phyloP scores from a whole-genome alignment of 2,113 vertebrate species.

The Burhinus oedicnemus region DNA sequence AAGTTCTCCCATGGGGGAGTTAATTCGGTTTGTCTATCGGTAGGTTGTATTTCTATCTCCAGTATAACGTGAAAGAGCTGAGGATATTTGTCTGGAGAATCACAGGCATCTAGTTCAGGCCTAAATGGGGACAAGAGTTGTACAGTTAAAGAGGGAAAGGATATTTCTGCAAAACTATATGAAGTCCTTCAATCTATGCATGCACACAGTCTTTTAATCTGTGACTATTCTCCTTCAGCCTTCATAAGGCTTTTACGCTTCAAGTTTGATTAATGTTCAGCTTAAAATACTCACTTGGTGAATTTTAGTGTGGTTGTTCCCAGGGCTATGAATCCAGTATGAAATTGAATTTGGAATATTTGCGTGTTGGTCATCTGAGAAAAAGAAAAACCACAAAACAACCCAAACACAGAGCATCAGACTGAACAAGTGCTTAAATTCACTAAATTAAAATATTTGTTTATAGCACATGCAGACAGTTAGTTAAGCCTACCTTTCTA shows the following conservation, averaged over 20 bases:
- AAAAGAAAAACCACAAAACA: not conserved
- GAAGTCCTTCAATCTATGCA: not conserved
- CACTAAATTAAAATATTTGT: not conserved
- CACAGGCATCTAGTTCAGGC: constrained; percentile 94
- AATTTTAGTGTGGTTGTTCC: constrained; percentile 92
- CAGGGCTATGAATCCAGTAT: constrained; percentile 93
- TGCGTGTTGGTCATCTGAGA: constrained; percentile 95
- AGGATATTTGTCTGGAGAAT: constrained; percentile 97
- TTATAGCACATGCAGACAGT: not conserved
- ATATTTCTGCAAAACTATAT: not conserved
- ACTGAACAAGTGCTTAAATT: not conserved
- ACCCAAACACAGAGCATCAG: not conserved
- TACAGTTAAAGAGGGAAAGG: not conserved
- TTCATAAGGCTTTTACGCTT: not conserved
- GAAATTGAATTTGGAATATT: constrained; percentile 98
- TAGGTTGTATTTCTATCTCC: constrained; percentile 91
- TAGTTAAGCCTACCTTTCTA: not conserved
- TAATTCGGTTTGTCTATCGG: constrained; percentile 90
- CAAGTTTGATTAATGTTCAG: not conserved
- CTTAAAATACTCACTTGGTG: constrained; percentile 87
- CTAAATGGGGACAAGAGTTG: constrained; percentile 68
- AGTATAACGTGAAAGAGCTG: constrained; percentile 93
- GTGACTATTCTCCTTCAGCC: not conserved
- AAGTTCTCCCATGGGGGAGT: constrained; percentile 98
- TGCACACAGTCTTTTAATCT: not conserved